Evolutionary conservation across 1,140 invertebrate species (phyloP).

Genomic region (Drosophila lowei): DNA sequence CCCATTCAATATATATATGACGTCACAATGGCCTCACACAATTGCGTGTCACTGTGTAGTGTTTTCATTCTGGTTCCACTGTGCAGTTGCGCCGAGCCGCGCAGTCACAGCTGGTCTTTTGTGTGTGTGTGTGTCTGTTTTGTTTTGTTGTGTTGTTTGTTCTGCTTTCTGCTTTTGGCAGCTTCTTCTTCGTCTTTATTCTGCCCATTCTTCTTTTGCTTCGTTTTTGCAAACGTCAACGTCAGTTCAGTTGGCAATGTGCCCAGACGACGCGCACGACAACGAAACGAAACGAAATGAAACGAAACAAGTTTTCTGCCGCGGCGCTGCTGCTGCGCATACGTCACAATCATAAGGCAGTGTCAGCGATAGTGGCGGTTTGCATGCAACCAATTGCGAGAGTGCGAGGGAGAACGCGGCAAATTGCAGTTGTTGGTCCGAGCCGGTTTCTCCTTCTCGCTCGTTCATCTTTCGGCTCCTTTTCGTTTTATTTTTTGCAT

Average conservation of each 20-base stretch:
- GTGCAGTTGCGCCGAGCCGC: slow-evolving; percentile 34
- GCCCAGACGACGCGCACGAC: slow-evolving; percentile 34
- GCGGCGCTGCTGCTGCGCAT: slow-evolving; percentile 60
- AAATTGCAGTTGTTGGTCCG: slow-evolving; percentile 49
- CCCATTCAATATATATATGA: slow-evolving; percentile 31
- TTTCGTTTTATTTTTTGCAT: slow-evolving; percentile 38
- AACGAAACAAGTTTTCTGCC: slow-evolving; percentile 61
- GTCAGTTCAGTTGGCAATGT: slow-evolving; percentile 58
- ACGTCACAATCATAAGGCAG: slow-evolving; percentile 59
- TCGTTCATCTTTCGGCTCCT: slow-evolving; percentile 2
- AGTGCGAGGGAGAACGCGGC: slow-evolving; percentile 30
- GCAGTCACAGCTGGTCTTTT: slow-evolving; percentile 33
- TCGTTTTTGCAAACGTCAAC: slow-evolving; percentile 51
- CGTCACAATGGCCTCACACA: slow-evolving; percentile 48
- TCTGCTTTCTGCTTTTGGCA: slow-evolving; percentile 10
- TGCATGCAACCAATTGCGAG: slow-evolving; percentile 4
- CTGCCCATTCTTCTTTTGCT: slow-evolving; percentile 32
- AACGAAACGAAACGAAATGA: slow-evolving; percentile 28
- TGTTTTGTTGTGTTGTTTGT: slow-evolving; percentile 21
- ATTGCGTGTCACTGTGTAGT: slow-evolving; percentile 49
- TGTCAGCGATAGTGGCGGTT: no score
- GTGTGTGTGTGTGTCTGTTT: no score
- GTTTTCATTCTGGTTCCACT: slow-evolving; percentile 59
- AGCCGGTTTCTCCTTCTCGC: slow-evolving; percentile 54
- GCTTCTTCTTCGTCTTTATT: slow-evolving; percentile 13